These are phyloP conservation scores for Campoletis raptor DNA, from an alignment of 2,888 invertebrate genomes.

Conservation along the genomic window DNA sequence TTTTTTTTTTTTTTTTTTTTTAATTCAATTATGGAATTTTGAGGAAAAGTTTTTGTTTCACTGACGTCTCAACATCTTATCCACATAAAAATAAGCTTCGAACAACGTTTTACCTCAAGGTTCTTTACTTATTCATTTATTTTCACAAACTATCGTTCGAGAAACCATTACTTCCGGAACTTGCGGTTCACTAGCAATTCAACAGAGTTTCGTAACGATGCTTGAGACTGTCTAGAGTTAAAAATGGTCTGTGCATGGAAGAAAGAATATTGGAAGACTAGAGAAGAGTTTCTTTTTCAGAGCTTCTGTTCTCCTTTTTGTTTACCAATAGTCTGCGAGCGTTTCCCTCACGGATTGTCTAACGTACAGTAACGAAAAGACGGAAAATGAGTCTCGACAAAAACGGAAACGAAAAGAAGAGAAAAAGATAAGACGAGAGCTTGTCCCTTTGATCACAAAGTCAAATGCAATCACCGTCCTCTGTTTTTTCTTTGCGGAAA, in stretches of 20 bases:
- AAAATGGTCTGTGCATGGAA: constrained; percentile 17
- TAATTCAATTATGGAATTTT: too few species aligned
- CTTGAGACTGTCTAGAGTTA: constrained; percentile 10
- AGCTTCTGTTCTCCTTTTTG: constrained; percentile 19
- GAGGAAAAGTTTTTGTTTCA: not conserved
- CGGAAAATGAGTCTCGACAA: constrained; percentile 26
- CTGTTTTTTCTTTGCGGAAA: constrained; percentile 54
- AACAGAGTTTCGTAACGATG: constrained; percentile 18
- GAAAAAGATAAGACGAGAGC: constrained; percentile 1
- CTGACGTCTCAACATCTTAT: not conserved
- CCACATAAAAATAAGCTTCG: not conserved
- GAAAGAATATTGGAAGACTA: constrained; percentile 1
- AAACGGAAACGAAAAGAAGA: constrained; percentile 28
- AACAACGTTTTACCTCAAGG: not conserved
- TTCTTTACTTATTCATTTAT: not conserved
- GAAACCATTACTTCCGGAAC: constrained; percentile 19
- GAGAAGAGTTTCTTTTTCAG: constrained; percentile 12
- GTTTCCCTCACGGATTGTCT: constrained; percentile 22
- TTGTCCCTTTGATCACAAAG: constrained; percentile 74
- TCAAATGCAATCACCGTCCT: constrained; percentile 74
- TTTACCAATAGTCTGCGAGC: constrained; percentile 63
- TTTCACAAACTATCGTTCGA: not conserved
- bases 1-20: too few species aligned
- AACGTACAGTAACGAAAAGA: not conserved
- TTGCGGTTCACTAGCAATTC: constrained; percentile 8